These are phyloP conservation scores for Rhinatrema bivittatum DNA, from an alignment of 2,797 vertebrate genomes.

Conservation along the genomic window DNA sequence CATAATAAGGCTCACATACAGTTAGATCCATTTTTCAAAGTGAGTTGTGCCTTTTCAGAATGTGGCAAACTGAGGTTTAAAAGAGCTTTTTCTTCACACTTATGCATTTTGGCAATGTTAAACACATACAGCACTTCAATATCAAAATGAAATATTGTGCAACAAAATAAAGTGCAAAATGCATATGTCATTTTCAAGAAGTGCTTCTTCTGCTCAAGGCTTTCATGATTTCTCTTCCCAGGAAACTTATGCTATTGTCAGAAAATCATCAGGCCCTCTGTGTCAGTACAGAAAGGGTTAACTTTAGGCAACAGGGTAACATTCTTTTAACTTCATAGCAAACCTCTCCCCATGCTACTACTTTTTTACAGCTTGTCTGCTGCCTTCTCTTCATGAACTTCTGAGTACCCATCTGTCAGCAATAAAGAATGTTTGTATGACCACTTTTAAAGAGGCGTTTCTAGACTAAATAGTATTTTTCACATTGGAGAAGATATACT, in stretches of 20 bases:
- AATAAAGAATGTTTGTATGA: not conserved
- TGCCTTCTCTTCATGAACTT: not conserved
- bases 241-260: too few species aligned
- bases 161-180: too few species aligned
- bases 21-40: constrained; percentile 30
- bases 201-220: too few species aligned
- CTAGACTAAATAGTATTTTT: constrained; percentile 6
- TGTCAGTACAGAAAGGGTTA: not conserved
- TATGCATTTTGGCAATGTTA: constrained; percentile 18
- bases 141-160: too few species aligned
- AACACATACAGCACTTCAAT: constrained; percentile 26
- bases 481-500: constrained; percentile 19
- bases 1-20: constrained; percentile 31
- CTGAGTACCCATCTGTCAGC: constrained; percentile 5
- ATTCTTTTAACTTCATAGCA: not conserved
- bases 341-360: not conserved
- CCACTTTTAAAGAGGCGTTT: constrained; percentile 13
- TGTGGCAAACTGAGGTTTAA: constrained; percentile 14
- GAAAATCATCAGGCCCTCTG: not conserved
- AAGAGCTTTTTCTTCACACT: constrained; percentile 30
- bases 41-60: constrained; percentile 28
- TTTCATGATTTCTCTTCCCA: too few species aligned
- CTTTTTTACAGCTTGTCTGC: not conserved
- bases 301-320: not conserved
- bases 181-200: too few species aligned